phyloP scores from a whole-genome alignment of 2,888 invertebrate genomes.

The Monopis laevigella region DNA sequence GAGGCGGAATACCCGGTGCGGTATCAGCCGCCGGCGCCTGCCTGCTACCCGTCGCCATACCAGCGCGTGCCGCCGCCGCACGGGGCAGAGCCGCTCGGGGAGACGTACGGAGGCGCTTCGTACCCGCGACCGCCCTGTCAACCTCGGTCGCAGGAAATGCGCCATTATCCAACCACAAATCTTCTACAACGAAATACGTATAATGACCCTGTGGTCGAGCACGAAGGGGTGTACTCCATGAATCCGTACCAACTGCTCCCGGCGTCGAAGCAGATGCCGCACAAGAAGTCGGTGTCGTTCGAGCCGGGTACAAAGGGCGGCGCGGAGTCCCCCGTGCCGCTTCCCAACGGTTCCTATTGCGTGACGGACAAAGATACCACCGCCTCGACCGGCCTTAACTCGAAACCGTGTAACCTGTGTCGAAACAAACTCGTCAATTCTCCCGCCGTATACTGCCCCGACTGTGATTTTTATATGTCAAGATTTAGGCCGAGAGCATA shows the following conservation, averaged over 20 bases:
- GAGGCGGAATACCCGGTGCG: constrained; percentile 62
- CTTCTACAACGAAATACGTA: constrained; percentile 46
- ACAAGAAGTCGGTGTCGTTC: constrained; percentile 77
- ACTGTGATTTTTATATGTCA: constrained; percentile 94
- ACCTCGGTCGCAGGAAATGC: constrained; percentile 32
- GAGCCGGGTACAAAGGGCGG: constrained; percentile 78
- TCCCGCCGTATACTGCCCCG: constrained; percentile 85
- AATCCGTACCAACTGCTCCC: constrained; percentile 73
- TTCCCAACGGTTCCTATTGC: constrained; percentile 36
- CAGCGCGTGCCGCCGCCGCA: constrained; percentile 71
- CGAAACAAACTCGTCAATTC: constrained; percentile 83
- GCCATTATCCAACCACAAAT: constrained; percentile 36
- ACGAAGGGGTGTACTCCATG: constrained; percentile 37
- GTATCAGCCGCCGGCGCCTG: constrained; percentile 46
- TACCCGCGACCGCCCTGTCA: constrained; percentile 50
- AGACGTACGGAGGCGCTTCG: constrained; percentile 40
- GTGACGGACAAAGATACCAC: constrained; percentile 32
- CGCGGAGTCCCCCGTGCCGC: constrained; percentile 56
- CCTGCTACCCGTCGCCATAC: constrained; percentile 52
- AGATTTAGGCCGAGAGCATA: constrained; percentile 76
- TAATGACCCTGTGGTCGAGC: constrained; percentile 28
- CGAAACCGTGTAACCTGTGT: constrained; percentile 84
- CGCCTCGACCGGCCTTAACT: constrained; percentile 35
- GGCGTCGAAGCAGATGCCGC: constrained; percentile 65
- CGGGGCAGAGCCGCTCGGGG: constrained; percentile 44